phyloP scores from a whole-genome alignment of 2,888 invertebrate genomes.

The Syrista parreyssii region DNA sequence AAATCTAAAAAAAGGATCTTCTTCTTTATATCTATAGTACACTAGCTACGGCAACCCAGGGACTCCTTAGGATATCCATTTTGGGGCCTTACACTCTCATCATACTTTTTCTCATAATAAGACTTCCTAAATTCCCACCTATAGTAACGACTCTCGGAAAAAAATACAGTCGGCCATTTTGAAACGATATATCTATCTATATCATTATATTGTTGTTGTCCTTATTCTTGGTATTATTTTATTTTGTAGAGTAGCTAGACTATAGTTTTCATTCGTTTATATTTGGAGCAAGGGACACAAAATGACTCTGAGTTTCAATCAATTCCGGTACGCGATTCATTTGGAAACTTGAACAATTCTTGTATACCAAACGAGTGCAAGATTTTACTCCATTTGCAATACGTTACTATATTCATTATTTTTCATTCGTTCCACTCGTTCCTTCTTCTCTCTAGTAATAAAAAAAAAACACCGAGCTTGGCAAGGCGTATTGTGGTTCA shows the following conservation, averaged over 20 bases:
- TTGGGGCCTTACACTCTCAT: not conserved
- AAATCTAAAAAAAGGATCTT: slow-evolving; percentile 21
- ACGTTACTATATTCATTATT: not conserved
- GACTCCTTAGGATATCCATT: slow-evolving; percentile 2
- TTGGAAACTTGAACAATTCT: slow-evolving; percentile 22
- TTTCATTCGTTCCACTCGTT: not conserved
- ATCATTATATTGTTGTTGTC: not conserved
- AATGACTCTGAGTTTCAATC: slow-evolving; percentile 25
- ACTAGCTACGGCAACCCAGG: slow-evolving; percentile 21
- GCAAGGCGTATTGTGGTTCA: not conserved
- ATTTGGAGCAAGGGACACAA: not conserved
- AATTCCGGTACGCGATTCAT: slow-evolving; percentile 40
- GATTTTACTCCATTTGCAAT: not conserved
- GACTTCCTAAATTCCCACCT: not conserved
- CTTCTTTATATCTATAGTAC: slow-evolving; percentile 14
- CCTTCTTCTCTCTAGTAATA: not conserved
- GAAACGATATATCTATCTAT: not conserved
- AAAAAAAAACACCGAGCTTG: not conserved
- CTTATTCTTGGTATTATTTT: not conserved
- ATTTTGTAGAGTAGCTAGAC: slow-evolving; percentile 1
- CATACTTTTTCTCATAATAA: not conserved
- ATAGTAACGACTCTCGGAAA: slow-evolving; percentile 5
- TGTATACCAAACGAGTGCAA: slow-evolving; percentile 1
- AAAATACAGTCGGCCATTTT: slow-evolving; percentile 18
- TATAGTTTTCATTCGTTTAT: not conserved